Base-by-base conservation (phyloP, 2,888 invertebrate genomes). In the Harpagoxenus sublaevis region DNA sequence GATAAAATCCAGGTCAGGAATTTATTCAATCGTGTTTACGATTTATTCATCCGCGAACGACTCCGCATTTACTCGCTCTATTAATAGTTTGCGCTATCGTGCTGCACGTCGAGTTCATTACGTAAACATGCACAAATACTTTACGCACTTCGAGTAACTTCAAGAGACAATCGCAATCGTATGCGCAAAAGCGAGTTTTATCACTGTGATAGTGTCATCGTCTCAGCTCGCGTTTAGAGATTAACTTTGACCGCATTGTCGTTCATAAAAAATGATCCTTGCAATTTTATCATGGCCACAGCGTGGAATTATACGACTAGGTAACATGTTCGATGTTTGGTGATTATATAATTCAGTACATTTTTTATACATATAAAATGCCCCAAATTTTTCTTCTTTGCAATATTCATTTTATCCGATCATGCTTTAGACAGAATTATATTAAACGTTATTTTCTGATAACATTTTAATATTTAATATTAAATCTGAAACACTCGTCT, bases 41-140 rank as follows among this genome's bases (percentile, higher is more conserved):
- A 51, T 42, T 53, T 53, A 55, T 42, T 65, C 63, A 48, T 31
- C 15, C 5, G 51, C 35, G 23, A 65, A 39, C 15, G 15, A 48
- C 48, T 75, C 10, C 15, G 23, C 23, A 48, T 63, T 75, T 51
- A 48, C 35, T 75, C n/a, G n/a, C 45, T 75, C 63, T 57, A 28
- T 57, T 57, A 28, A 68, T 68, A 68, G 42, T 78, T 68, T 78
- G 31, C 53, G 3, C n/a, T 78, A 77, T 66, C 77, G 18, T 42
- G 35, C 48, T 75, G 15, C 48, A 75, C 9, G 39, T 28, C 53
- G 42, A 68, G 53, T 42, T 53, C 68, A 53, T 78, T 78, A 53
- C 51, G 42, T 66, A 78, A 78, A 66, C 15, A 18, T 68, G 18
- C 15, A 31, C 78, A 6, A 28, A 65, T 68, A 6, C 55, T 78